Percentiles rank a stretch among this genome's conserved stretches.
phyloP scores from a whole-genome alignment of 2,888 invertebrate species.

The Lithophane semibrunnea region DNA sequence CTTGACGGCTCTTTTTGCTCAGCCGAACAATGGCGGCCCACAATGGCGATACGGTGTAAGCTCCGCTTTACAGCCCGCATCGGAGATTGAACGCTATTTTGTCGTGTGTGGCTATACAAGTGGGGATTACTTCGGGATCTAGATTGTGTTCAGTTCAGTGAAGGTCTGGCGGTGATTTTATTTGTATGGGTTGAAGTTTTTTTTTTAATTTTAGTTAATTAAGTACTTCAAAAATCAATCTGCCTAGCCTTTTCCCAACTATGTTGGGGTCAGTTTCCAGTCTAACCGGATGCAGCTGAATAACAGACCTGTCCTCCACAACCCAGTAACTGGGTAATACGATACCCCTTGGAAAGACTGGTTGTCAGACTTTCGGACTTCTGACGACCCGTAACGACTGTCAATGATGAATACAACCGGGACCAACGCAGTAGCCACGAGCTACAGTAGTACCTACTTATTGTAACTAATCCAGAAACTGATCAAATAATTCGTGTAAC shows the following conservation, averaged over 20 bases:
- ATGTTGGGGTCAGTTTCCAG: no score
- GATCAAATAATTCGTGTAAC: neutral
- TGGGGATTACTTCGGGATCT: neutral
- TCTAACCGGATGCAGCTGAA: no score
- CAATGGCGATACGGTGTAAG: slow-evolving; percentile 63
- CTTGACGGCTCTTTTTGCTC: slow-evolving; percentile 68
- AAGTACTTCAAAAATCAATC: no score
- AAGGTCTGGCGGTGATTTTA: neutral
- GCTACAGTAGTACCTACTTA: neutral
- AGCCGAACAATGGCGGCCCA: slow-evolving; percentile 61
- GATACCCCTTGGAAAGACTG: no score
- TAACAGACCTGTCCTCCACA: no score
- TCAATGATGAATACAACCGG: no score
- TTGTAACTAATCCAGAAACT: slow-evolving; percentile 1
- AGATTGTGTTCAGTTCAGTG: neutral
- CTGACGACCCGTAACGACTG: no score
- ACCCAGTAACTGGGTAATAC: no score
- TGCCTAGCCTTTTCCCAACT: no score
- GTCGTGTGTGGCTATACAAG: slow-evolving; percentile 24
- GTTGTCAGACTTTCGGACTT: no score
- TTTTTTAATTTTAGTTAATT: no score
- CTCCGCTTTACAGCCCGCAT: slow-evolving; percentile 57
- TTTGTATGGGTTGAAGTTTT: neutral
- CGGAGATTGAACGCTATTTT: slow-evolving; percentile 51
- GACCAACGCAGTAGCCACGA: no score